A percentile compares a stretch with the other conserved stretches of the same genome.
Conservation (phyloP, 2,888 invertebrate species). For the Himalopsyche japonica region DNA sequence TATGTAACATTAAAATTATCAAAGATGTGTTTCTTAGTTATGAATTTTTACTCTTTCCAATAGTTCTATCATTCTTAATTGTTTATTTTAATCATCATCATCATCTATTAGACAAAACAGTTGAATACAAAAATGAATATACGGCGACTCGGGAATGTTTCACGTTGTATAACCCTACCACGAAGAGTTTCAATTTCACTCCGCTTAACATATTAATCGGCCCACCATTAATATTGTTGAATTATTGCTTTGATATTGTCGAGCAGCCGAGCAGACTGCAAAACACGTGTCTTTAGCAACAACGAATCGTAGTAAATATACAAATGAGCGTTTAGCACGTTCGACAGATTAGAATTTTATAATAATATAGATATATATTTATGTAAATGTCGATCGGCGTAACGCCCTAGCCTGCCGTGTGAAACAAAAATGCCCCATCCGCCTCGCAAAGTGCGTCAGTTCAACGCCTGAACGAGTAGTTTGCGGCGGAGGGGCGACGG, state of each 20-base stretch:
- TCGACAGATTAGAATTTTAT: too few relatives aligned
- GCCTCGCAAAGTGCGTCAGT: background rate
- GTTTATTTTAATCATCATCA: too few relatives aligned
- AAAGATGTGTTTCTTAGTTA: too few relatives aligned
- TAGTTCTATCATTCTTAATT: too few relatives aligned
- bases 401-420: background rate
- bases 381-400: background rate
- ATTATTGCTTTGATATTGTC: background rate
- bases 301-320: background rate
- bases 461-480: background rate
- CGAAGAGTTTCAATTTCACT: background rate
- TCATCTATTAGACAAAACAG: too few relatives aligned
- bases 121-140: too few relatives aligned
- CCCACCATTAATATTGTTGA: background rate
- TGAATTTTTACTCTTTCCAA: too few relatives aligned
- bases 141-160: too few relatives aligned
- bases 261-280: background rate
- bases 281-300: background rate
- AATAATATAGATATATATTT: too few relatives aligned
- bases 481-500: background rate
- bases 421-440: background rate
- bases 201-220: background rate
- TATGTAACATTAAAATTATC: too few relatives aligned
- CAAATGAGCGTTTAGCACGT: background rate
- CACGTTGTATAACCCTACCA: background rate